phyloP scores from a whole-genome alignment of 2,113 vertebrate genomes.

The Sterna hirundo region DNA sequence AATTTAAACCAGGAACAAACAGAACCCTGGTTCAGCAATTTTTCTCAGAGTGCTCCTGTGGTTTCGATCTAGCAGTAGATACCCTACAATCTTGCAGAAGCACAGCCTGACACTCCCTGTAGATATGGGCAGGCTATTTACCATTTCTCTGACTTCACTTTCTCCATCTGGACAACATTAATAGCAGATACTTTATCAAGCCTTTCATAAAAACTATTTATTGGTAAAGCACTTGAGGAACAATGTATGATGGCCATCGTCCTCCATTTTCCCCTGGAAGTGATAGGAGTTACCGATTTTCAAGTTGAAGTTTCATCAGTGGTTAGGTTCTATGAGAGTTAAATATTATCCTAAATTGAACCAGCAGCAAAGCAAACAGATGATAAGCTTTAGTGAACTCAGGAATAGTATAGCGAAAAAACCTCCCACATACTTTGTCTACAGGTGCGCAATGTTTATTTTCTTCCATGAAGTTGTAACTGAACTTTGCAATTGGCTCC shows the following conservation, averaged over 20 bases:
- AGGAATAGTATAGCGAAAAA: background rate
- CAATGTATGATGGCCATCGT: background rate
- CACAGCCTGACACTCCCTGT: background rate
- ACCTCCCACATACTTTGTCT: background rate
- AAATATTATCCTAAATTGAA: conserved; percentile 58
- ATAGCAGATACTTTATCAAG: background rate
- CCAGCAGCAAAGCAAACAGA: conserved; percentile 38
- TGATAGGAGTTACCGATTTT: background rate
- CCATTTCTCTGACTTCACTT: background rate
- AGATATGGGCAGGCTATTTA: background rate
- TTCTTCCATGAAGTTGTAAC: background rate
- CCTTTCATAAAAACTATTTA: background rate
- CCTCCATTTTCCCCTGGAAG: background rate
- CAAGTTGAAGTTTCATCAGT: conserved; percentile 41
- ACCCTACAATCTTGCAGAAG: background rate
- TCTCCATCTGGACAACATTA: background rate
- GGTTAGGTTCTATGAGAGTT: conserved; percentile 10
- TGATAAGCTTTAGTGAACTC: conserved; percentile 38
- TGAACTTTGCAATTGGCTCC: background rate
- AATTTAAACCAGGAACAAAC: background rate
- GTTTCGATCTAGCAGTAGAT: background rate
- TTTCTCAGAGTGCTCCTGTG: background rate
- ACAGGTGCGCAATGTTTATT: conserved; percentile 24
- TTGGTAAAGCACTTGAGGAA: background rate
- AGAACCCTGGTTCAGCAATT: background rate